Conservation (phyloP, 2,888 invertebrate genomes). For the Eledone cirrhosa region DNA sequence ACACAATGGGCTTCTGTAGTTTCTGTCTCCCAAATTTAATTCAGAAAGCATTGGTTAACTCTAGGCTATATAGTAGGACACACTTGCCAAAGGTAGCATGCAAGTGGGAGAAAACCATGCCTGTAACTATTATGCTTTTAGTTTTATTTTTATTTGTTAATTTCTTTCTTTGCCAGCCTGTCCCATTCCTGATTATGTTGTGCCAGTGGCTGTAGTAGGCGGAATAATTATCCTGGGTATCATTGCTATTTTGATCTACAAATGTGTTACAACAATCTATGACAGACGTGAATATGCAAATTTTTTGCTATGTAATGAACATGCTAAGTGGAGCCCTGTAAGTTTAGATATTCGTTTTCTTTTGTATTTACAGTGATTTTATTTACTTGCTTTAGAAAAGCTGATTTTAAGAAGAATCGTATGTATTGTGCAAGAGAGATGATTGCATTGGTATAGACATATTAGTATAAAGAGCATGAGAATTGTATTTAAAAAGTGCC, state of each 20-base stretch:
- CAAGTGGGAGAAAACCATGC: too few species aligned
- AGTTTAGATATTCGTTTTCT: neutral
- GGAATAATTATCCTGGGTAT: slow-evolving; percentile 1
- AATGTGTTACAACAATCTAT: slow-evolving; percentile 4
- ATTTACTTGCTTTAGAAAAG: neutral
- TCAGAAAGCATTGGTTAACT: too few species aligned
- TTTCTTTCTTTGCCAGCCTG: slow-evolving; percentile 22
- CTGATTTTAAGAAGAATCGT: neutral
- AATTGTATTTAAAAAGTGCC: too few species aligned
- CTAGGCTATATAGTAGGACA: too few species aligned
- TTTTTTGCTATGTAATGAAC: neutral
- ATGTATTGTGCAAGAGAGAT: too few species aligned
- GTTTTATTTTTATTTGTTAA: too few species aligned
- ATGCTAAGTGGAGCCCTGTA: slow-evolving; percentile 19
- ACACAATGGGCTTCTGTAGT: too few species aligned
- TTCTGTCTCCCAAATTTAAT: too few species aligned
- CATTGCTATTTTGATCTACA: neutral
- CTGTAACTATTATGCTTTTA: too few species aligned
- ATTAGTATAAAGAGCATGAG: too few species aligned
- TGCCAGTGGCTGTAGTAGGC: neutral
- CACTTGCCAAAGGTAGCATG: too few species aligned
- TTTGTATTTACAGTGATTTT: neutral
- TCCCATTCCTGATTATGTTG: neutral
- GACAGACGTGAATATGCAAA: slow-evolving; percentile 22
- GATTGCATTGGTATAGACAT: too few species aligned